phyloP scores from a whole-genome alignment of 1,140 invertebrate genomes.

The Calliphora vicina region DNA sequence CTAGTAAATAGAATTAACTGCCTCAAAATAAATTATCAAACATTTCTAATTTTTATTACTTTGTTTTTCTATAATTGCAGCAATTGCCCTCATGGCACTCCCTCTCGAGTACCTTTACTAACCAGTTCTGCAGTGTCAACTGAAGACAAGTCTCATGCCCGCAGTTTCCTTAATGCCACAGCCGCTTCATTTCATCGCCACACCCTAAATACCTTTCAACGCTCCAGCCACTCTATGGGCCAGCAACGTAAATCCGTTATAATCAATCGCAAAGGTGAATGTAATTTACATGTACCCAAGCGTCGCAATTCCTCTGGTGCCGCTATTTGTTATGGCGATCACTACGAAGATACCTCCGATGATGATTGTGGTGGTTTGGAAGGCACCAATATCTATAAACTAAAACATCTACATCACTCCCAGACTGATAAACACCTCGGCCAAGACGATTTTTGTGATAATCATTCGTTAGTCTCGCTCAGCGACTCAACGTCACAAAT shows the following conservation, averaged over 20 bases:
- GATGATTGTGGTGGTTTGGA: constrained; percentile 55
- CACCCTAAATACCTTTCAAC: constrained; percentile 47
- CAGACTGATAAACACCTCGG: constrained; percentile 31
- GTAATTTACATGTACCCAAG: constrained; percentile 33
- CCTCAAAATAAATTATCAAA: too few species aligned
- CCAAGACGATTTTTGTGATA: constrained; percentile 36
- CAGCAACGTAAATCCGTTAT: constrained; percentile 47
- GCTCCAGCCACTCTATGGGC: constrained; percentile 19
- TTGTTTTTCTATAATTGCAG: constrained; percentile 38
- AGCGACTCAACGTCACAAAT: not conserved
- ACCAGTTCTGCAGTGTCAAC: not conserved
- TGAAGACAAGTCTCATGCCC: not conserved
- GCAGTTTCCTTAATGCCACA: constrained; percentile 48
- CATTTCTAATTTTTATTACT: not conserved
- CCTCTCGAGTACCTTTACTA: constrained; percentile 76
- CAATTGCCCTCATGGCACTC: constrained; percentile 74
- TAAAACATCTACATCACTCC: constrained; percentile 9
- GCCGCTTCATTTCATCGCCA: constrained; percentile 54
- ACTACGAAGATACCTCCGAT: constrained; percentile 52
- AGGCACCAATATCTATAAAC: constrained; percentile 45
- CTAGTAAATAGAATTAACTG: too few species aligned
- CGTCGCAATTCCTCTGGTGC: constrained; percentile 1
- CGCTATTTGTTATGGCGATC: constrained; percentile 46
- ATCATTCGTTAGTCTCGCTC: constrained; percentile 18
- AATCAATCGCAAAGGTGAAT: constrained; percentile 19